Evolutionary conservation across 2,888 invertebrate species (phyloP).

Genomic region (Nomada hirtipes): DNA sequence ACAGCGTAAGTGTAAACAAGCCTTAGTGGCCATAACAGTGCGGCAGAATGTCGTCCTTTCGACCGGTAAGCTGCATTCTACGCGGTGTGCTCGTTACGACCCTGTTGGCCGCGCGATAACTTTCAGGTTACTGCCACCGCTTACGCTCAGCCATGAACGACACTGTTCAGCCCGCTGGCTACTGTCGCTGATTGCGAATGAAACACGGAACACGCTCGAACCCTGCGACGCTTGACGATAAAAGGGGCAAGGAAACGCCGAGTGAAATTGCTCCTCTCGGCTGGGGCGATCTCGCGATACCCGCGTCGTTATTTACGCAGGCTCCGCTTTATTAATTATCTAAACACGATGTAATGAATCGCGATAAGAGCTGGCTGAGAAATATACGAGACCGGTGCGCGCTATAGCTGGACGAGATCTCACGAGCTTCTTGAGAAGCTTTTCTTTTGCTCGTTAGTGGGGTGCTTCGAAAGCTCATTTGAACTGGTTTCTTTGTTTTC

Average conservation of each 20-base stretch:
- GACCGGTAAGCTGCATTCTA: conserved; percentile 74
- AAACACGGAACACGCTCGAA: conserved; percentile 57
- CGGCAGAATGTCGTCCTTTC: conserved; percentile 71
- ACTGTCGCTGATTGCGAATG: conserved; percentile 68
- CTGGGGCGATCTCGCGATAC: conserved; percentile 25
- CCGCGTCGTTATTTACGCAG: conserved; percentile 58
- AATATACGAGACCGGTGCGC: conserved; percentile 20
- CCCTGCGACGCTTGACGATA: conserved; percentile 37
- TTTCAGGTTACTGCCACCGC: conserved; percentile 73
- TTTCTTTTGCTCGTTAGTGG: neutral
- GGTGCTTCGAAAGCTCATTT: too few species aligned
- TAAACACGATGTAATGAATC: conserved; percentile 54
- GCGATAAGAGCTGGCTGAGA: conserved; percentile 25
- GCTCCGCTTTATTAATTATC: conserved; percentile 58
- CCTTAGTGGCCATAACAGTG: conserved; percentile 77
- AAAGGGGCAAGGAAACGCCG: conserved; percentile 46
- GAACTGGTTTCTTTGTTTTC: too few species aligned
- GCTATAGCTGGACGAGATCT: neutral
- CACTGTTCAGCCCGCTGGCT: conserved; percentile 57
- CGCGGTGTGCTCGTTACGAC: conserved; percentile 76
- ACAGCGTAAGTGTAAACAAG: conserved; percentile 76
- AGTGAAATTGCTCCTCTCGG: conserved; percentile 51
- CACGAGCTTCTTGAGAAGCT: neutral
- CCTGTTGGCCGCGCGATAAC: conserved; percentile 78
- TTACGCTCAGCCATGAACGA: conserved; percentile 69